A percentile compares a stretch with the other conserved stretches of the same genome.
These are phyloP conservation scores for Oreotrochilus melanogaster DNA, from an alignment of 2,113 vertebrate species.

Conservation along the genomic window DNA sequence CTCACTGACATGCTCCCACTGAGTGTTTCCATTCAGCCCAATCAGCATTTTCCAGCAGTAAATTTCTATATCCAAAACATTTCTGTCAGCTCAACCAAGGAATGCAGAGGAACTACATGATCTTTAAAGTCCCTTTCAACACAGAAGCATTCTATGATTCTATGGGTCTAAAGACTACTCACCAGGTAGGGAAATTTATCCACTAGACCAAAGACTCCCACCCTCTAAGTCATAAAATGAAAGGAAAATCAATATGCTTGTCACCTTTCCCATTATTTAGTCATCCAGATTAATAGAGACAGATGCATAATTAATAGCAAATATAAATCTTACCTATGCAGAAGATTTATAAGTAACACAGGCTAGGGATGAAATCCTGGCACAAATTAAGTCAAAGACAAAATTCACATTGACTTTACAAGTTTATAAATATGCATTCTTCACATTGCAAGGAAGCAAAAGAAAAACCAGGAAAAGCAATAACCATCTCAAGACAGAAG, in stretches of 20 bases:
- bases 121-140: no score
- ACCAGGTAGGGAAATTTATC: neutral
- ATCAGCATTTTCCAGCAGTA: neutral
- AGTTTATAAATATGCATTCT: neutral
- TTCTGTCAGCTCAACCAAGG: neutral
- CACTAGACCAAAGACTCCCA: neutral
- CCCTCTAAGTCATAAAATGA: neutral
- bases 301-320: neutral
- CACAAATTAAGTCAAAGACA: neutral
- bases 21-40: neutral
- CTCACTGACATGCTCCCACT: neutral
- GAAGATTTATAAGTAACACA: neutral
- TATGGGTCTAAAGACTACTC: neutral
- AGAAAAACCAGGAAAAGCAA: neutral
- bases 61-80: neutral
- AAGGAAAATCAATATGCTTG: neutral
- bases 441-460: neutral
- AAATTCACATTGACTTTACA: neutral
- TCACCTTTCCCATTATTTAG: neutral
- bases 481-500: neutral
- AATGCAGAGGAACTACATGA: no score
- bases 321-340: neutral
- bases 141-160: no score
- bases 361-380: neutral
- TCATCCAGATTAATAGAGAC: neutral